Evolutionary conservation across 1,140 invertebrate species (phyloP).

Genomic region (Stegodyphus mimosarum): DNA sequence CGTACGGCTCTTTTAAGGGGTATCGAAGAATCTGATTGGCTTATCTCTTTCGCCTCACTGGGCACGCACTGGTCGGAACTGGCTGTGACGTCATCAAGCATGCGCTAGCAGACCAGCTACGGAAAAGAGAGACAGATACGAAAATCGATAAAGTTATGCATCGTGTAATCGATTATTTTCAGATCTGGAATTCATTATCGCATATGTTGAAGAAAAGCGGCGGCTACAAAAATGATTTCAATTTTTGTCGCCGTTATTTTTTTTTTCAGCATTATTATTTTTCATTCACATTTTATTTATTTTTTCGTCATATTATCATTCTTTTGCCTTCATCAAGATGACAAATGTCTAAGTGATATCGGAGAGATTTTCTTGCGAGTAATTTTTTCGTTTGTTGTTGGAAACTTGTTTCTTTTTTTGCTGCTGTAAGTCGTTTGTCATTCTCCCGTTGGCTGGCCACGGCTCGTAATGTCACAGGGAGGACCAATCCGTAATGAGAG

Average conservation of each 20-base stretch:
- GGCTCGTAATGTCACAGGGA: not conserved
- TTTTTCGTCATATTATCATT: conserved; percentile 50
- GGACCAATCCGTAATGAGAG: conserved; percentile 23
- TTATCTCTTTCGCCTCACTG: conserved; percentile 56
- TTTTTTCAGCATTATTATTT: not conserved
- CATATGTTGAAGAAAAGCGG: conserved; percentile 49
- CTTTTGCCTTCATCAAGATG: conserved; percentile 51
- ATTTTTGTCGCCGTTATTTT: not conserved
- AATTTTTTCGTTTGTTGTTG: conserved; percentile 19
- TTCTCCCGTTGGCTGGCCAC: conserved; percentile 12
- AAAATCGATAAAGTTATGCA: conserved; percentile 60
- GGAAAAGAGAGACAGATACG: conserved; percentile 17
- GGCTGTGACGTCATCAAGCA: conserved; percentile 55
- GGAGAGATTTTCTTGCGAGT: conserved; percentile 47
- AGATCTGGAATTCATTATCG: conserved; percentile 60
- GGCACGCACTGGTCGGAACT: conserved; percentile 57
- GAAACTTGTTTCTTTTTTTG: conserved; percentile 21
- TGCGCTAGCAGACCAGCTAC: conserved; percentile 31
- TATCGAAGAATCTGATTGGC: conserved; percentile 58
- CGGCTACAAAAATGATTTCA: conserved; percentile 9
- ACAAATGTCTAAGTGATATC: conserved; percentile 61
- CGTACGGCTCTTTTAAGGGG: conserved; percentile 42
- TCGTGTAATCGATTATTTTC: conserved; percentile 57
- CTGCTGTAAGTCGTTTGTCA: conserved; percentile 42
- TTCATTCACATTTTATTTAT: conserved; percentile 19